Base-by-base conservation (phyloP, 2,113 vertebrate genomes). In the Phrynosoma platyrhinos region DNA sequence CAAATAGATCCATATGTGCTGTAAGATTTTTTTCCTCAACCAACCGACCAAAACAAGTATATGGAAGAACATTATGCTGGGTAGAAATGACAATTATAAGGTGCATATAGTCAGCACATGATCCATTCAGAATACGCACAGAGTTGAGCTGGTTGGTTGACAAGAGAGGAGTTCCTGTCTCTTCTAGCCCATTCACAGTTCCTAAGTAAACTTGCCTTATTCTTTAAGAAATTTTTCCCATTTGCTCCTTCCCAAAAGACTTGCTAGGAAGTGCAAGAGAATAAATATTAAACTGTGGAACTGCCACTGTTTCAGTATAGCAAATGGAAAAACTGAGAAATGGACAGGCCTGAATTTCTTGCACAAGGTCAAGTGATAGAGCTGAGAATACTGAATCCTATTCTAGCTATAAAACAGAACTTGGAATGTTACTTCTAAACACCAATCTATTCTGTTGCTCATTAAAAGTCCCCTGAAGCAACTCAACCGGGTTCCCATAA, bases 381-480 rank as follows among this genome's bases (percentile, higher is more conserved):
- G n/a, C 79, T 23, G 13, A 4, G 78, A 90, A 89, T 64, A 85
- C 1, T 86, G 84, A 79, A n/a, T 25, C 91, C 53, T 58, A 1
- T 74, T 36, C n/a, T 20, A 75, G 74, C 30, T 75, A 40, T 76
- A 79, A 21, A 62, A 18, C 58, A 62, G 58, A 62, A 62, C 55
- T 58, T 62, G 13, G 58, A 16, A 13, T 62, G 58, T 62, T 62
- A 14, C 13, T 62, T 13, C 14, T 62, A 62, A 62, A 62, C 58
- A 62, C 13, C 13, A 62, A 62, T 62, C 58, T 62, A 62, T 62
- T 62, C 13, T 62, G 58, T 62, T 62, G 58, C 58, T 62, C 58
- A 62, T 62, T 62, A 62, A 13, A 62, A 62, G 58, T 13, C 18
- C 58, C 13, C 58, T 62, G 13, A 62, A 62, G 58, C 58, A 62